phyloP scores from a whole-genome alignment of 2,113 vertebrate species.

The Hippocampus zosterae region DNA sequence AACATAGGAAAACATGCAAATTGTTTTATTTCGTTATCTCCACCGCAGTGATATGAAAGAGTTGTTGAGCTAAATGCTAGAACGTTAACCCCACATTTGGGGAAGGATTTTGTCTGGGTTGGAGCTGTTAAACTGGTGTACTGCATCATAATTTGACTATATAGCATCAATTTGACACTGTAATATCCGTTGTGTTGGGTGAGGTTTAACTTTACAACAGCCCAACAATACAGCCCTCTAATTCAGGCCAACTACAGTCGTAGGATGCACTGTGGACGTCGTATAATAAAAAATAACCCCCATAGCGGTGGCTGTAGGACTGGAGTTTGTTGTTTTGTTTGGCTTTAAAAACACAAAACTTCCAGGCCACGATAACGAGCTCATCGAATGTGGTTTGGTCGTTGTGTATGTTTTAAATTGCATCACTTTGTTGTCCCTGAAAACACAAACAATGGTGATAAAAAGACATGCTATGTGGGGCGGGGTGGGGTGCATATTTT shows the following conservation, averaged over 20 bases:
- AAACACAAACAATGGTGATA: neutral
- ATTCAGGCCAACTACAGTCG: neutral
- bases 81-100: neutral
- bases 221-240: neutral
- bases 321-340: neutral
- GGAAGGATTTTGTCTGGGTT: neutral
- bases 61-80: neutral
- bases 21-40: neutral
- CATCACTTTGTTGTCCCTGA: conserved; percentile 1
- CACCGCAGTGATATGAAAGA: neutral
- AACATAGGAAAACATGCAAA: neutral
- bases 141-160: neutral
- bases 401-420: neutral
- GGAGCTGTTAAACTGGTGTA: neutral
- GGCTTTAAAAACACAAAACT: neutral
- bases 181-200: neutral
- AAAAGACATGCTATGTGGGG: neutral
- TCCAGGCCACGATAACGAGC: neutral
- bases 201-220: neutral
- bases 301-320: neutral
- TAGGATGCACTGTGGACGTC: neutral
- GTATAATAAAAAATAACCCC: neutral
- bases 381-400: neutral
- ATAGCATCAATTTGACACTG: neutral
- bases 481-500: neutral